Conservation (phyloP, 1,140 invertebrate species). For the Batillaria attramentaria region DNA sequence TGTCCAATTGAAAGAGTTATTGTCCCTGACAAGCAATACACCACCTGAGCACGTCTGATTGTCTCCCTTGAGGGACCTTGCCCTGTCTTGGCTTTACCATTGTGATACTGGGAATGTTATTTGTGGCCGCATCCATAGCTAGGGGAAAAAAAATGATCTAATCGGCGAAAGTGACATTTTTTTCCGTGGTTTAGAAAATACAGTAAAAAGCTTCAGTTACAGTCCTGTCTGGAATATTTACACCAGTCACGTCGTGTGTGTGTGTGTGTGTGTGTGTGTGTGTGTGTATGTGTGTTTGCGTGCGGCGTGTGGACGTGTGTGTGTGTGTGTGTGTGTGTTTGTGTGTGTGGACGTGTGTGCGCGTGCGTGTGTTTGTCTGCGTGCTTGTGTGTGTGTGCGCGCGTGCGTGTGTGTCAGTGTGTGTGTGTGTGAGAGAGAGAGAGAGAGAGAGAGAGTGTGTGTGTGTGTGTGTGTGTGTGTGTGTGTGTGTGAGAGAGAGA, state of each 20-base stretch:
- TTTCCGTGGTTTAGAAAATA: too few species aligned
- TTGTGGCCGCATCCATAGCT: too few species aligned
- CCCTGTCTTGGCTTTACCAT: too few species aligned
- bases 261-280: background rate
- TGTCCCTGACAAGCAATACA: too few species aligned
- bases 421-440: background rate
- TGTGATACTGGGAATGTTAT: too few species aligned
- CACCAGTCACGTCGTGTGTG: background rate
- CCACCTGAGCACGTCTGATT: too few species aligned
- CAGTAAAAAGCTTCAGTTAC: background rate
- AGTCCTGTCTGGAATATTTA: background rate
- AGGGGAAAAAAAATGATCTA: too few species aligned
- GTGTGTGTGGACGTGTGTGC: background rate
- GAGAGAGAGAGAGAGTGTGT: background rate
- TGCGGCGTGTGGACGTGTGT: background rate
- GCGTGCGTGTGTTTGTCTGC: background rate
- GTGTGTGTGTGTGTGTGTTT: background rate
- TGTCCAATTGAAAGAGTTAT: too few species aligned
- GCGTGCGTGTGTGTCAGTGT: background rate
- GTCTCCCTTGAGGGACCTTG: too few species aligned
- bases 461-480: conserved; percentile 2
- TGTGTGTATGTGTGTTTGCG: background rate
- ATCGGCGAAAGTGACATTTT: too few species aligned
- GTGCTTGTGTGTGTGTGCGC: background rate
- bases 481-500: background rate